A percentile compares a stretch with the other conserved stretches of the same genome.
Conservation (phyloP, 2,888 invertebrate species). For the Agonopterix arenella region DNA sequence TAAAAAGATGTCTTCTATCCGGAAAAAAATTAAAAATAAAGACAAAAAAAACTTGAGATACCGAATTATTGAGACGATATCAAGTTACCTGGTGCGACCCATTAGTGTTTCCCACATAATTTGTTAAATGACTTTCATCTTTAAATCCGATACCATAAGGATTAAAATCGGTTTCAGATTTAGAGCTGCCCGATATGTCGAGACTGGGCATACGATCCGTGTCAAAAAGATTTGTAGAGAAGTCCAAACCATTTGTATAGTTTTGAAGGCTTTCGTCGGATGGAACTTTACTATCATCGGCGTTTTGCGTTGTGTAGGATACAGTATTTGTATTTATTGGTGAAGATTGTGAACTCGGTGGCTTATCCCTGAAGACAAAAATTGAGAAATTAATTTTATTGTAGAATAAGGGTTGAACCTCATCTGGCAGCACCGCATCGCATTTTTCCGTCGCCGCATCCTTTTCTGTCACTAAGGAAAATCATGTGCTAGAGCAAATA, state of each 20-base stretch:
- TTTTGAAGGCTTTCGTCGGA: constrained; percentile 57
- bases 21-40: no score
- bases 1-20: no score
- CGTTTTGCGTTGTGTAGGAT: constrained; percentile 14
- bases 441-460: no score
- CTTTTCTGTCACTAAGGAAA: no score
- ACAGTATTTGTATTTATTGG: neutral
- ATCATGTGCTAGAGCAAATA: no score
- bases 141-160: constrained; percentile 26
- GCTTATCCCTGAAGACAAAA: neutral
- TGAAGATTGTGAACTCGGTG: neutral
- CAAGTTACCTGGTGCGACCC: constrained; percentile 6
- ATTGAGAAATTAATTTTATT: neutral
- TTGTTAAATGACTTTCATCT: constrained; percentile 20
- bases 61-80: no score
- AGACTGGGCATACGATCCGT: constrained; percentile 44
- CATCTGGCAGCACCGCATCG: no score
- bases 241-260: constrained; percentile 44
- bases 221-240: constrained; percentile 48
- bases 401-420: no score
- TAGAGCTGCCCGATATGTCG: constrained; percentile 42
- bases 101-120: constrained; percentile 22
- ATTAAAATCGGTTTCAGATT: constrained; percentile 39
- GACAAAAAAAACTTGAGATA: no score
- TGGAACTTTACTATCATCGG: constrained; percentile 40